Conservation (phyloP, 2,888 invertebrate species). For the Volucella inflata region DNA sequence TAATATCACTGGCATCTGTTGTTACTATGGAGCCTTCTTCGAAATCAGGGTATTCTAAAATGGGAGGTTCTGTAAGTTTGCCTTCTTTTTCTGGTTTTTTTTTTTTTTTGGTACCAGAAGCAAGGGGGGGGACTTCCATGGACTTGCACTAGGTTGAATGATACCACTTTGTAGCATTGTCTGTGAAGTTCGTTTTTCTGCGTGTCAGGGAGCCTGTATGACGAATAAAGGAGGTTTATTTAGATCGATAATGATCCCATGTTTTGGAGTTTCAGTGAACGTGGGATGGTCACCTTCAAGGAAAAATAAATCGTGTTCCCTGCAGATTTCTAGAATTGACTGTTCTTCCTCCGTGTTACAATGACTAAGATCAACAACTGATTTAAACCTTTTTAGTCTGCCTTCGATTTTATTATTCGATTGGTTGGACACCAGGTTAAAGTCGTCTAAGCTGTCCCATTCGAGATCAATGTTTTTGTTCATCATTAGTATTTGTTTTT, state of each 20-base stretch:
- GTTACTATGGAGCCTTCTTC: not conserved
- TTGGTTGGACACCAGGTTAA: constrained; percentile 9
- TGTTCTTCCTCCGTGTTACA: constrained; percentile 16
- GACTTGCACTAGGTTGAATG: no score
- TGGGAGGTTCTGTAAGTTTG: not conserved
- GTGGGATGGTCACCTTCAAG: constrained; percentile 13
- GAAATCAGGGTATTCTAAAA: not conserved
- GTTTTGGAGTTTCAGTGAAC: constrained; percentile 22
- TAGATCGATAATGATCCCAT: constrained; percentile 18
- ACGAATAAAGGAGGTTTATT: not conserved
- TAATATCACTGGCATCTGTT: not conserved
- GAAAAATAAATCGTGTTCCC: constrained; percentile 18
- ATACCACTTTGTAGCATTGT: not conserved
- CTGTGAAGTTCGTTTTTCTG: no score
- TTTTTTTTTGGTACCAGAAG: constrained; percentile 1
- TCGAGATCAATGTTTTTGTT: constrained; percentile 8
- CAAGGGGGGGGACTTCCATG: constrained; percentile 6
- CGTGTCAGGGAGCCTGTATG: constrained; percentile 7
- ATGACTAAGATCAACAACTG: constrained; percentile 22
- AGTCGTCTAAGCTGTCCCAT: constrained; percentile 4
- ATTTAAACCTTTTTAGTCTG: constrained; percentile 16
- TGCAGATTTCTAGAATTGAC: constrained; percentile 11
- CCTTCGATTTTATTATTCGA: not conserved
- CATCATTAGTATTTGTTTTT: constrained; percentile 21
- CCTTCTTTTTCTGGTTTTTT: constrained; percentile 9